Evolutionary conservation across 2,888 invertebrate species (phyloP), one percentile per base, ranked within the genome.

Genomic region (Apamea epomidion): DNA sequence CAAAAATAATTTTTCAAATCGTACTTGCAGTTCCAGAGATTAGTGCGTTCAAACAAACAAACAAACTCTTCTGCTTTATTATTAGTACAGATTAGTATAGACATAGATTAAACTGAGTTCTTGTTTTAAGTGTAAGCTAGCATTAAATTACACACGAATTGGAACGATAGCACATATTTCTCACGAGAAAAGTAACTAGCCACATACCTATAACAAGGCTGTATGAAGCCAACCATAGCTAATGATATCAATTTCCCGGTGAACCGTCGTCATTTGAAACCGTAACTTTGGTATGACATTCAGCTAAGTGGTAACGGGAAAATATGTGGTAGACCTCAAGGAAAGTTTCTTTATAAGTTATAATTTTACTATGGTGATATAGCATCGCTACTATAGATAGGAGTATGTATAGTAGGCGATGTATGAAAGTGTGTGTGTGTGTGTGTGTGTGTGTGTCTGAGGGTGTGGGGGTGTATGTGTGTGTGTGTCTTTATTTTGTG

Each of bases 231-330:
- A 70, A 82, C 77, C 82, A 72, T 82, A 25, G 62, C 82, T 87
- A 87, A 87, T 74, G 87, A 76, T 87, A 87, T 87, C 87, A 87
- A 87, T 85, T 87, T 87, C 79, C 69, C 68, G 79, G 71, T 62
- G 62, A 76, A 76, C 70, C 82, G 68, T 78, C 69, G 73, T 82
- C 67, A 84, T 73, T 84, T 80, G 82, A 84, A 65, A 76, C 84
- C 75, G 73, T 78, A 67, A 80, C 80, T 72, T 76, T 67, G 70
- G 64, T 76, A 48, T 65, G 58, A 76, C 65, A 74, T 74, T 76
- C 69, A 74, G 68, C 10, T 80, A 62, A 68, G 62, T 65, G 54
- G 70, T 69, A 82, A 82, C 70, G 74, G 71, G 25, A 71, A 37
- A 67, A 51, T 77, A 54, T 74, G 70, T 48, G 70, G 76, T 74